A percentile compares a stretch with the other conserved stretches of the same genome.
These are phyloP conservation scores for Schrankia costaestrigalis DNA, from an alignment of 2,888 invertebrate species.

Conservation along the genomic window DNA sequence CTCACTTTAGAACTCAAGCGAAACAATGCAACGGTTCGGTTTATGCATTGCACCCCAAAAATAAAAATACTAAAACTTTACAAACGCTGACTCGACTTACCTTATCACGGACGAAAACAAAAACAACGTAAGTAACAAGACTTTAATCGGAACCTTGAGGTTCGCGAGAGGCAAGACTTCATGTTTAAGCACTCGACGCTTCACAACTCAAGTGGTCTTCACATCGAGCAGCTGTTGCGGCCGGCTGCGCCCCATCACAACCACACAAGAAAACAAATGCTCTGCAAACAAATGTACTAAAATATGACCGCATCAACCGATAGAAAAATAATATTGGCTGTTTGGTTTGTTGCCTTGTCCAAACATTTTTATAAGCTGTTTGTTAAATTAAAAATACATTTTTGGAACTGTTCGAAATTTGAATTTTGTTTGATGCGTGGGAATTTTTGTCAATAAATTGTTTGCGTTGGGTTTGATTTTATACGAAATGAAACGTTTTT, in stretches of 20 bases:
- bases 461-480: no score
- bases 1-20: no score
- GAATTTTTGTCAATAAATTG: no score
- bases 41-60: no score
- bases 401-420: conserved; percentile 27
- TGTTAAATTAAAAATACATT: conserved; percentile 43
- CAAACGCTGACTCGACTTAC: conserved; percentile 12
- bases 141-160: conserved; percentile 33
- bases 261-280: conserved; percentile 52
- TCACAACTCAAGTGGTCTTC: conserved; percentile 48
- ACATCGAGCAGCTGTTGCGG: conserved; percentile 54
- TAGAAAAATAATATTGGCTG: conserved; percentile 46
- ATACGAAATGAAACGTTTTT: no score
- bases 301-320: conserved; percentile 39
- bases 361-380: conserved; percentile 51
- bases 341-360: conserved; percentile 46
- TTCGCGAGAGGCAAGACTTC: conserved; percentile 34
- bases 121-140: conserved; percentile 33
- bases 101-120: conserved; percentile 19
- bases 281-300: conserved; percentile 60
- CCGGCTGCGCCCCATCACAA: conserved; percentile 61
- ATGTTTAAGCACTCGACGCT: conserved; percentile 38
- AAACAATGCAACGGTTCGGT: no score
- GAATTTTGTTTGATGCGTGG: conserved; percentile 22
- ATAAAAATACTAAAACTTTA: not conserved